Evolutionary conservation across 2,797 vertebrate genomes (phyloP), one percentile per base, ranked within the genome.

Genomic region (Basileuterus tristriatus): DNA sequence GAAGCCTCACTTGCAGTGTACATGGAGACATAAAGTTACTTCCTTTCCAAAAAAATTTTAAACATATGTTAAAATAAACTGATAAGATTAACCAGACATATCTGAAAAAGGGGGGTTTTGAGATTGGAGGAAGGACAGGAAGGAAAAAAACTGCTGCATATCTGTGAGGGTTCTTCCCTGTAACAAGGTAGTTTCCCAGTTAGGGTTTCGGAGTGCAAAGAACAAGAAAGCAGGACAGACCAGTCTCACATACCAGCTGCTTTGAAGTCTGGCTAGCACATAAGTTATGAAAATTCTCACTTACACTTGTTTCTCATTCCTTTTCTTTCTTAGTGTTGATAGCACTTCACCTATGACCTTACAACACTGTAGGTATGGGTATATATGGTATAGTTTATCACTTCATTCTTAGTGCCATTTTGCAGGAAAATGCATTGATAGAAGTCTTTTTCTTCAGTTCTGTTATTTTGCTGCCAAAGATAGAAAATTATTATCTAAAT

Each of bases 401-500:
- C 22, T 92, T 94, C 5, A 69, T 78, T 95, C 67, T 78, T 81
- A 69, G 14, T 41, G 47, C 3, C 32, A 65, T 64, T 88, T 91
- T 87, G 17, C 15, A 62, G 55, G 21, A 78, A 86, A 81, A 78
- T 68, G n/a, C 43, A 74, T 34, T 70, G 53, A 80, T 69, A 76
- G 22, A 79, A 71, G 34, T 24, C 8, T 83, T 78, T 68, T 83
- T 74, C 39, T 90, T 77, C 37, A 36, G 20, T 80, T 75, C 69
- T 53, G 20, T 86, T 89, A 64, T 81, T 95, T 93, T 96, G 9
- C 23, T 90, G n/a, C n/a, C 47, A 91, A 83, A 93, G 53, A 89
- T 12, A 88, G 69, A 88, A 90, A 91, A 88, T 79, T 69, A 63
- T 52, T 91, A 50, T 55, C 77, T 88, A 86, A 95, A 94, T 93